phyloP scores from a whole-genome alignment of 2,888 invertebrate species.

The Julus scandinavius region DNA sequence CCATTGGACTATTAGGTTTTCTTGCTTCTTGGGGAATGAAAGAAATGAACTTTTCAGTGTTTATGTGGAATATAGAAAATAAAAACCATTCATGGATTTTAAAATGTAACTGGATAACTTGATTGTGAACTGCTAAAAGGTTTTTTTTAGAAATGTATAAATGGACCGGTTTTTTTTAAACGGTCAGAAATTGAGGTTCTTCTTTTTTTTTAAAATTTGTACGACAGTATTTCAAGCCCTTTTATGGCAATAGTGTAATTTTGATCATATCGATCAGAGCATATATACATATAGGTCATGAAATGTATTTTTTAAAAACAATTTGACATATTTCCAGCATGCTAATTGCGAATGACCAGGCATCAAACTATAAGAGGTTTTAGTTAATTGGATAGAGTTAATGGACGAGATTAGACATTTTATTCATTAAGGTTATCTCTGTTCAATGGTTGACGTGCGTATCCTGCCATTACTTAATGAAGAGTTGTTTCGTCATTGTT shows the following conservation, averaged over 20 bases:
- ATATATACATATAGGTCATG: neutral
- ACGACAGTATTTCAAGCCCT: neutral
- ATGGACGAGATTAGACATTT: neutral
- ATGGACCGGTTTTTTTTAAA: neutral
- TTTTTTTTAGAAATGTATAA: neutral
- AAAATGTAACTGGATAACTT: too few relatives aligned
- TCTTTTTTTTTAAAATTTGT: neutral
- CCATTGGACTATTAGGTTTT: neutral
- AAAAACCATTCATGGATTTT: too few relatives aligned
- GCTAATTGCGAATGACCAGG: neutral
- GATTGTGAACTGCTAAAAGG: too few relatives aligned
- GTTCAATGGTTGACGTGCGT: neutral
- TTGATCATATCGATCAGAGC: neutral
- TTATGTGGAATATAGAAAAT: too few relatives aligned
- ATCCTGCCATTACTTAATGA: neutral
- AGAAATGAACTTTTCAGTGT: too few relatives aligned
- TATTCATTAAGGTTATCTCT: neutral
- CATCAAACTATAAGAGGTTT: neutral
- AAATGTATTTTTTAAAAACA: neutral
- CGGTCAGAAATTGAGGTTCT: neutral
- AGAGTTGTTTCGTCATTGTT: neutral
- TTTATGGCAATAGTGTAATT: neutral
- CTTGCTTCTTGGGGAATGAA: too few relatives aligned
- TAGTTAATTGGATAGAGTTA: neutral
- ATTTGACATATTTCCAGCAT: neutral